A percentile compares a stretch with the other conserved stretches of the same genome.
These are phyloP conservation scores for Melanotaenia nigrans DNA, from an alignment of 2,797 vertebrate genomes.

Conservation along the genomic window DNA sequence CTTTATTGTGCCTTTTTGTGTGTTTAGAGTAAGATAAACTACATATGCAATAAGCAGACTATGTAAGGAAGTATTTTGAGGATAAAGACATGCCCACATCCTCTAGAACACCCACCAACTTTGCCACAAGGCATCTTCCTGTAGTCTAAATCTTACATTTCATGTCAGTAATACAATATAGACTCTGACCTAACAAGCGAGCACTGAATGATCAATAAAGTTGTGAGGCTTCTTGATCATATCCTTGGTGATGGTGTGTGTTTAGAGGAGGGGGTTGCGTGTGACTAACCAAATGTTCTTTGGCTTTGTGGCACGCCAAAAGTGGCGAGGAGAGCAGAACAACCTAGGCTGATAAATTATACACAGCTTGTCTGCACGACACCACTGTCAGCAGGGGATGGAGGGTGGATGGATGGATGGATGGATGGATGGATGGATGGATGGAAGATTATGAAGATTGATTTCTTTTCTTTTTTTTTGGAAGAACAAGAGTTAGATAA, in stretches of 20 bases:
- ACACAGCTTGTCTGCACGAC: conserved; percentile 69
- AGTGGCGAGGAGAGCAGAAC: conserved; percentile 58
- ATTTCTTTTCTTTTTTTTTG: conserved; percentile 18
- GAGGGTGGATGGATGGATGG: not conserved
- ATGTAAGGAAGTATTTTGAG: not conserved
- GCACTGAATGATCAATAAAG: conserved; percentile 4
- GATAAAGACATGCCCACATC: conserved; percentile 16
- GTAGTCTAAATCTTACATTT: conserved; percentile 6
- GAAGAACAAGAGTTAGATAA: conserved; percentile 15
- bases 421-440: conserved; percentile 2
- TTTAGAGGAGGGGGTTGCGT: conserved; percentile 18
- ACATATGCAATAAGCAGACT: not conserved
- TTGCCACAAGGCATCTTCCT: conserved; percentile 6
- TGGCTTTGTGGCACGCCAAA: conserved; percentile 36
- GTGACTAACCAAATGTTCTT: conserved; percentile 46
- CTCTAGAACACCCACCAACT: conserved; percentile 12
- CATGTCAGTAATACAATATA: conserved; percentile 10
- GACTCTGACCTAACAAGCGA: not conserved
- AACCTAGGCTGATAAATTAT: conserved; percentile 76
- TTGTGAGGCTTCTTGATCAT: conserved; percentile 9
- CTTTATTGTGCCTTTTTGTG: too few relatives aligned
- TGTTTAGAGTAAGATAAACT: not conserved
- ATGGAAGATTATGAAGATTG: conserved; percentile 24
- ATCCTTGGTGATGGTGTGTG: conserved; percentile 17
- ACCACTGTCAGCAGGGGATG: conserved; percentile 54